Percentiles rank a stretch among this genome's conserved stretches.
phyloP scores from a whole-genome alignment of 2,113 vertebrate species.

The Gallinago undulata region DNA sequence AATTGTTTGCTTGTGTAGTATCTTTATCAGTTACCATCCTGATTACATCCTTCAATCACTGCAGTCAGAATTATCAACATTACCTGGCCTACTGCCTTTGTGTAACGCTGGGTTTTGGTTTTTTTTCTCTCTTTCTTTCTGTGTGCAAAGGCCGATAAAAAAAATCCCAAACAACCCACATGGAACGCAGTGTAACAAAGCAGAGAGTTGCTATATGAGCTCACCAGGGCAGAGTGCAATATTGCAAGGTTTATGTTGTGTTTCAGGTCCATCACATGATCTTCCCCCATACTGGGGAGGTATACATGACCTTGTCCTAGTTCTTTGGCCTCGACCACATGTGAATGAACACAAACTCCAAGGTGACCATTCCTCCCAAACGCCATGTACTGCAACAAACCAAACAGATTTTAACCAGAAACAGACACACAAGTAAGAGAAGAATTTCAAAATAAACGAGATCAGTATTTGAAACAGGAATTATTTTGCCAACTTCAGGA shows the following conservation, averaged over 20 bases:
- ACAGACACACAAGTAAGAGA: constrained; percentile 19
- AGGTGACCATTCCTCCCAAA: constrained; percentile 99
- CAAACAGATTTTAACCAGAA: constrained; percentile 79
- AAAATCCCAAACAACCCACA: neutral
- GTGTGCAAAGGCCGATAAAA: neutral
- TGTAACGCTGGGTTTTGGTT: too few species aligned
- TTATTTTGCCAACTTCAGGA: neutral
- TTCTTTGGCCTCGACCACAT: constrained; percentile 98
- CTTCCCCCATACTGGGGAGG: constrained; percentile 96
- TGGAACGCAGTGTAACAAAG: neutral
- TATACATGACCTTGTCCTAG: constrained; percentile 92
- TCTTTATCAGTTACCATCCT: neutral
- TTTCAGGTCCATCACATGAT: constrained; percentile 96
- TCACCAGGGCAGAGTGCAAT: constrained; percentile 98
- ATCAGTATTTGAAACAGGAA: neutral
- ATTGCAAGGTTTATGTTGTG: constrained; percentile 99
- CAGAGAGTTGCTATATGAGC: constrained; percentile 27
- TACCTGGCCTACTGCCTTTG: neutral
- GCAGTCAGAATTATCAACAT: neutral
- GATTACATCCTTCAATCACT: neutral
- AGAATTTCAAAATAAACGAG: constrained; percentile 43
- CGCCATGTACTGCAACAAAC: constrained; percentile 97
- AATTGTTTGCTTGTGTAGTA: neutral
- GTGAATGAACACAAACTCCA: constrained; percentile 99
- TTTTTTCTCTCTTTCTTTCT: neutral